Evolutionary conservation across 2,888 invertebrate genomes (phyloP).

Genomic region (Torymus tubicola): DNA sequence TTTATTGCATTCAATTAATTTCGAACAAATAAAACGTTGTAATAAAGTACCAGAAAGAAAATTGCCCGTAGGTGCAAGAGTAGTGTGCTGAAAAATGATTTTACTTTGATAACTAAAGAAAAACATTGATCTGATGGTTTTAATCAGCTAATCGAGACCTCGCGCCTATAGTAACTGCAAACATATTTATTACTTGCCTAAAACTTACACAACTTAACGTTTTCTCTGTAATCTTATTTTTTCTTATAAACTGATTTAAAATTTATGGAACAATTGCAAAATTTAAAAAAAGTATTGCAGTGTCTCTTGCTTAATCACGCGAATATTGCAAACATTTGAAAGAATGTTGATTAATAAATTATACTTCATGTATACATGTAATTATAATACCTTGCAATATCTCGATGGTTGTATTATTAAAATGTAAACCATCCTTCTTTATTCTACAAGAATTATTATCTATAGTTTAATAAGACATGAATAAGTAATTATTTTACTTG

Average conservation of each 20-base stretch:
- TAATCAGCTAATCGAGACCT: no score
- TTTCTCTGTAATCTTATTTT: neutral
- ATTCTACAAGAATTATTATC: neutral
- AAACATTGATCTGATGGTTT: no score
- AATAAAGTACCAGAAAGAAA: no score
- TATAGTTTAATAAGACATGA: no score
- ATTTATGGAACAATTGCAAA: conserved; percentile 14
- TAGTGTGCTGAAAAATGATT: no score
- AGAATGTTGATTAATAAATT: conserved; percentile 43
- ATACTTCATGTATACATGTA: neutral
- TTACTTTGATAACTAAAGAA: neutral
- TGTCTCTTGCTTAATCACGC: conserved; percentile 9
- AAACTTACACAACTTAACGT: conserved; percentile 15
- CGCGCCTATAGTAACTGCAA: neutral
- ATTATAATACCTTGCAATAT: conserved; percentile 41
- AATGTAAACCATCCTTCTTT: conserved; percentile 8
- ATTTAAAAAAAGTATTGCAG: conserved; percentile 17
- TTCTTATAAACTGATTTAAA: conserved; percentile 4
- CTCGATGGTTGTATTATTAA: conserved; percentile 34
- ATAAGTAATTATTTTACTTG: no score
- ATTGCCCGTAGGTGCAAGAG: no score
- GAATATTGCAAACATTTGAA: conserved; percentile 16
- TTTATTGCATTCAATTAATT: no score
- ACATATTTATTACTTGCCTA: conserved; percentile 1
- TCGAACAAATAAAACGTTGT: no score